These are phyloP conservation scores for Yponomeuta sedellus DNA, from an alignment of 2,888 invertebrate species.

Conservation along the genomic window DNA sequence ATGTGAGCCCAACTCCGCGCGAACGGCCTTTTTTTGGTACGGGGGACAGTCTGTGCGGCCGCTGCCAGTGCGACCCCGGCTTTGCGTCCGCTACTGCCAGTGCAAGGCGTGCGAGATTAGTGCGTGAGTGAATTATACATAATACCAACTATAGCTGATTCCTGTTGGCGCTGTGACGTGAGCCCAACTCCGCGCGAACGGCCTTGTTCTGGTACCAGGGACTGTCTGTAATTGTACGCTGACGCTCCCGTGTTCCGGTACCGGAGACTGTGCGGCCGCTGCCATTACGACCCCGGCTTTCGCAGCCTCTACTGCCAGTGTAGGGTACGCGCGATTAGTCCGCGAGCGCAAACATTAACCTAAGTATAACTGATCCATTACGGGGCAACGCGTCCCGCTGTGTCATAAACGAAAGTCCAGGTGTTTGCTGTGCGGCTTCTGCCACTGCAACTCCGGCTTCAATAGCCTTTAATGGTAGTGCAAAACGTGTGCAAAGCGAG, in stretches of 20 bases:
- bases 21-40: constrained; percentile 82
- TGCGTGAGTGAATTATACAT: constrained; percentile 49
- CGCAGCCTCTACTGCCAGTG: constrained; percentile 80
- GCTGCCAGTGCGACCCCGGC: constrained; percentile 81
- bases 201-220: too few species aligned
- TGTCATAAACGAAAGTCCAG: constrained; percentile 86
- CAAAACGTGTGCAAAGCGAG: too few species aligned
- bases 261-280: constrained; percentile 89
- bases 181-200: constrained; percentile 51
- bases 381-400: constrained; percentile 71
- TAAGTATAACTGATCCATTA: too few species aligned
- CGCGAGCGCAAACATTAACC: constrained; percentile 41
- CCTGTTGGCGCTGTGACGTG: constrained; percentile 51
- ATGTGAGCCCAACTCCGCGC: too few species aligned
- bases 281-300: constrained; percentile 79
- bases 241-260: constrained; percentile 78
- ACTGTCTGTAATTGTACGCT: too few species aligned
- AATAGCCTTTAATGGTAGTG: constrained; percentile 80
- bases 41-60: constrained; percentile 87
- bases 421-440: constrained; percentile 79
- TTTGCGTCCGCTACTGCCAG: constrained; percentile 78
- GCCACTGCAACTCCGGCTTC: constrained; percentile 80
- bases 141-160: too few species aligned
- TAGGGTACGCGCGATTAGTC: constrained; percentile 67
- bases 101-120: constrained; percentile 75